These are phyloP conservation scores for Neogale vison DNA, from an alignment of 2,113 vertebrate species.

Conservation along the genomic window DNA sequence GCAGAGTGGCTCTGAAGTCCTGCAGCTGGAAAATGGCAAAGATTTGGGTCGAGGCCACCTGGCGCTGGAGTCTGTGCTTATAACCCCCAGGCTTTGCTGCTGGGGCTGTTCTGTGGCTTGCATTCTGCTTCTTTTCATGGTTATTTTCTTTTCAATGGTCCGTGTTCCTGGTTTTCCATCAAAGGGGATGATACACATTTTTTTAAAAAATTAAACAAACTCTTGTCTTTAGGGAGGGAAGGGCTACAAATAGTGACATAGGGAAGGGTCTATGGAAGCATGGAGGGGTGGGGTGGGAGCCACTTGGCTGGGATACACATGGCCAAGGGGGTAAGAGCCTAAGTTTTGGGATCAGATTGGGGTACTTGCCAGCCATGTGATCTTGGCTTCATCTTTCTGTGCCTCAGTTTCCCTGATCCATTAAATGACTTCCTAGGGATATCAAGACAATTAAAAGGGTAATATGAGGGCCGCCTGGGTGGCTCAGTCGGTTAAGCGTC, in stretches of 20 bases:
- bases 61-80: not conserved
- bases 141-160: not conserved
- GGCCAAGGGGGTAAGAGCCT: no score
- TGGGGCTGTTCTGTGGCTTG: not conserved
- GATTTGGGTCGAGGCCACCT: fast-evolving
- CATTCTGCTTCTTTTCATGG: not conserved
- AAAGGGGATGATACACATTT: not conserved
- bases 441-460: not conserved
- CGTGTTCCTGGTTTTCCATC: not conserved
- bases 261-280: not conserved
- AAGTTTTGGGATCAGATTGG: no score
- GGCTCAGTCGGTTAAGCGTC: not conserved
- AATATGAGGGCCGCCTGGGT: not conserved
- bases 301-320: not conserved
- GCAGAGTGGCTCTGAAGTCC: not conserved
- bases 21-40: not conserved
- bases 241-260: not conserved
- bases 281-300: not conserved
- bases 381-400: not conserved
- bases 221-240: not conserved
- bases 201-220: not conserved
- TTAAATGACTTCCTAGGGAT: not conserved
- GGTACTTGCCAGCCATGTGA: not conserved
- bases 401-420: not conserved
- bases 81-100: not conserved